These are phyloP conservation scores for Sterrhoptilus dennistouni DNA, from an alignment of 2,113 vertebrate species.

Conservation along the genomic window DNA sequence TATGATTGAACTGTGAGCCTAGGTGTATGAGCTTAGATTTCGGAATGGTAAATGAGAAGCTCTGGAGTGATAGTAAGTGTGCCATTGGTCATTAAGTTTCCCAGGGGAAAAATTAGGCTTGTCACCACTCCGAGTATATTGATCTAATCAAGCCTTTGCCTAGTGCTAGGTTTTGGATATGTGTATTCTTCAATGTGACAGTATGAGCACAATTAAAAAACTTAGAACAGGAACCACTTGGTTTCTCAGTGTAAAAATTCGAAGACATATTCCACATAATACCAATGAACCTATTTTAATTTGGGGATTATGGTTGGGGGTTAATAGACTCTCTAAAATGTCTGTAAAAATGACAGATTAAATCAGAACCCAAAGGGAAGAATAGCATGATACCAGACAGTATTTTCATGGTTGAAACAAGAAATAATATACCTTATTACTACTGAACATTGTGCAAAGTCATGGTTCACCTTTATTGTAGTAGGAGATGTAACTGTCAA, in stretches of 20 bases:
- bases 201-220: neutral
- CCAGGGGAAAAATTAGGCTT: neutral
- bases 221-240: neutral
- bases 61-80: neutral
- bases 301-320: neutral
- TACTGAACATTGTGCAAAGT: neutral
- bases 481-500: neutral
- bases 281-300: neutral
- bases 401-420: neutral
- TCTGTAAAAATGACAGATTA: neutral
- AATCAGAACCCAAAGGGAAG: neutral
- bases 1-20: neutral
- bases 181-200: neutral
- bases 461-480: neutral
- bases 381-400: neutral
- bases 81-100: neutral
- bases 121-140: neutral
- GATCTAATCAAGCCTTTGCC: neutral
- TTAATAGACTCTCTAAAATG: neutral
- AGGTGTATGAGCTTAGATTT: neutral
- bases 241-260: neutral
- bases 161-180: neutral
- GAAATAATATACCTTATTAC: neutral
- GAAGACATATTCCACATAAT: neutral
- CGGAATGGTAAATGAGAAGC: neutral